Base-by-base conservation (phyloP, 1,140 invertebrate species). In the Magallana gigas region DNA sequence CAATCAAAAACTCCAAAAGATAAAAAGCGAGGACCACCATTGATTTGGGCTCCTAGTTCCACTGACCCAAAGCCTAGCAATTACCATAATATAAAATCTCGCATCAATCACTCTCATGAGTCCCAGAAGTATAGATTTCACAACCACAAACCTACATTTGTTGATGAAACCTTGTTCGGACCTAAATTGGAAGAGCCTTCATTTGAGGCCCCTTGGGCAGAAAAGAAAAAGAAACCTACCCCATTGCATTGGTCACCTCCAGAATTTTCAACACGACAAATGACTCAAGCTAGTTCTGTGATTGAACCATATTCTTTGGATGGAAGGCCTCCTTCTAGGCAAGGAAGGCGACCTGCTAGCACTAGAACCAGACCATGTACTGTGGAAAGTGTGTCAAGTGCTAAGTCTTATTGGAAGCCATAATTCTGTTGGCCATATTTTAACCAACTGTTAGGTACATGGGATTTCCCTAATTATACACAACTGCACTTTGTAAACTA, bases 151-250 rank as follows among this genome's bases (percentile, higher is more conserved):
- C 91, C 92, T 2, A 91, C 92, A 11, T 93, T 92, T 84, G 90
- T 92, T 88, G 93, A 93, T 87, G 93, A 93, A 81, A 88, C 89
- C 7, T 83, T 93, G 9, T 93, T 93, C 91, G 93, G 93, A 16
- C 87, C 88, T n/a, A 88, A 86, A 56, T 81, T 93, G 76, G 64
- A 88, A 36, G 91, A 93, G 76, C 93, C 93, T 1, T 91, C 89
- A 48, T 93, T 93, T 91, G 90, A 91, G 29, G 92, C 93, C 6
- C 93, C 92, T 11, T 93, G 92, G 93, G 91, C 85, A 56, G 87
- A 90, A 6, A 91, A 90, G 64, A 82, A 84, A 11, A 87, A 71
- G 56, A 88, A 85, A 57, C 82, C 59, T 1, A 56, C 57, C 36
- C 88, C 90, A 0, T 83, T 87, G 48, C 83, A 90, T 36, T 90